phyloP scores from a whole-genome alignment of 2,113 vertebrate genomes.

The Anarrhichthys ocellatus region DNA sequence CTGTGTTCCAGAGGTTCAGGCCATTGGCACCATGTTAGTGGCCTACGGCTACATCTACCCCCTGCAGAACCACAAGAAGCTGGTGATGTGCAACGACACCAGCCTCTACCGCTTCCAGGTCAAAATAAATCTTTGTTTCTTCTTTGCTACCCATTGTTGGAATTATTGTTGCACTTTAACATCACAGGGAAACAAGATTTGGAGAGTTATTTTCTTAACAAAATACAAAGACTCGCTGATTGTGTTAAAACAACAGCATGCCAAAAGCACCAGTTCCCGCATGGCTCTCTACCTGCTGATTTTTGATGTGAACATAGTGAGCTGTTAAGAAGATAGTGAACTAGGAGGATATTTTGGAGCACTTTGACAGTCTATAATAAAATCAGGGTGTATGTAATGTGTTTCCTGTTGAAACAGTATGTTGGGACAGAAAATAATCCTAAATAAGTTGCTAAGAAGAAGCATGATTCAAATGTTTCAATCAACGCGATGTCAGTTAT shows the following conservation, averaged over 20 bases:
- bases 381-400: not conserved
- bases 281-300: not conserved
- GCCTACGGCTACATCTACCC: conserved; percentile 95
- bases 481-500: not conserved
- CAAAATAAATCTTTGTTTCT: not conserved
- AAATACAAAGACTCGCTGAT: not conserved
- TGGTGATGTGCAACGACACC: conserved; percentile 86
- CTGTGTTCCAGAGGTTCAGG: conserved; percentile 86
- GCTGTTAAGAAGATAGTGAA: not conserved
- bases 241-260: not conserved
- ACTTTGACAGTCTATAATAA: not conserved
- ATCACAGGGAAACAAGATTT: not conserved
- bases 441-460: not conserved
- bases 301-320: not conserved
- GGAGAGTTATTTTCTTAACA: not conserved
- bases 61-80: conserved; percentile 92
- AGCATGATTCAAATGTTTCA: not conserved
- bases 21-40: conserved; percentile 90
- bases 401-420: not conserved
- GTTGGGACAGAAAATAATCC: not conserved
- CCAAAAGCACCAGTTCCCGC: not conserved
- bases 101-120: conserved; percentile 96
- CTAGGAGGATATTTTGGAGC: not conserved
- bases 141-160: not conserved
- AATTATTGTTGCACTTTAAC: not conserved